These are phyloP conservation scores for Danaus melanippus DNA, from an alignment of 1,140 invertebrate species.

Conservation along the genomic window DNA sequence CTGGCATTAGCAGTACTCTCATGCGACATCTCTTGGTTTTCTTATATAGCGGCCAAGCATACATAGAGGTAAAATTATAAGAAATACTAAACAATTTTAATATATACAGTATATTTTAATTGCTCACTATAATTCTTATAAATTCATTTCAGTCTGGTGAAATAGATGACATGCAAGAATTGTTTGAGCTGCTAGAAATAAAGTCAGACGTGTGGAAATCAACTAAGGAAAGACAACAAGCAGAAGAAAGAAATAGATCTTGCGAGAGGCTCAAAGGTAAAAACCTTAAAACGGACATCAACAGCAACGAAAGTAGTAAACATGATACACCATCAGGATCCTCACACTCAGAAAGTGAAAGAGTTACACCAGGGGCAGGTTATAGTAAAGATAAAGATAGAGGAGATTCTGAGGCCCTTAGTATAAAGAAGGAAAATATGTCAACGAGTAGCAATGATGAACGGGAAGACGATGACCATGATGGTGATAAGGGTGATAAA, in stretches of 20 bases:
- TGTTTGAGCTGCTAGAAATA: slow-evolving; percentile 86
- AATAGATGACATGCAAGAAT: slow-evolving; percentile 84
- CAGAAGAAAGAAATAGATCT: slow-evolving; percentile 67
- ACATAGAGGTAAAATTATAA: slow-evolving; percentile 76
- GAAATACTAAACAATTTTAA: neutral
- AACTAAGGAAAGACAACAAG: slow-evolving; percentile 71
- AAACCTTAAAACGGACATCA: slow-evolving; percentile 74
- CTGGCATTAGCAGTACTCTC: slow-evolving; percentile 83
- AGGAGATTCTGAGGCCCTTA: slow-evolving; percentile 51
- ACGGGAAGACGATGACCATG: slow-evolving; percentile 71
- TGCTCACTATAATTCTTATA: neutral
- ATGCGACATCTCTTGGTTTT: slow-evolving; percentile 86
- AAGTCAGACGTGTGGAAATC: slow-evolving; percentile 84
- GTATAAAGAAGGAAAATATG: slow-evolving; percentile 70
- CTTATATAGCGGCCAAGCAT: slow-evolving; percentile 87
- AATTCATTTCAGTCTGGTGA: slow-evolving; percentile 79
- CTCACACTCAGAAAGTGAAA: slow-evolving; percentile 67
- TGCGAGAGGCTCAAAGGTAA: slow-evolving; percentile 72
- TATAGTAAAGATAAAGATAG: slow-evolving; percentile 63
- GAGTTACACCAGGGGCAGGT: slow-evolving; percentile 59
- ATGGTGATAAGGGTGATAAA: slow-evolving; percentile 67
- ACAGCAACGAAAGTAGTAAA: slow-evolving; percentile 77
- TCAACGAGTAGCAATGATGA: slow-evolving; percentile 72
- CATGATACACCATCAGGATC: slow-evolving; percentile 65
- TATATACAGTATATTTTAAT: slow-evolving; percentile 11